Evolutionary conservation across 30 jellyfish, hydroid and myxozoan species (phyloP), one percentile per base, ranked within the genome.

Genomic region (Morbakka virulenta): DNA sequence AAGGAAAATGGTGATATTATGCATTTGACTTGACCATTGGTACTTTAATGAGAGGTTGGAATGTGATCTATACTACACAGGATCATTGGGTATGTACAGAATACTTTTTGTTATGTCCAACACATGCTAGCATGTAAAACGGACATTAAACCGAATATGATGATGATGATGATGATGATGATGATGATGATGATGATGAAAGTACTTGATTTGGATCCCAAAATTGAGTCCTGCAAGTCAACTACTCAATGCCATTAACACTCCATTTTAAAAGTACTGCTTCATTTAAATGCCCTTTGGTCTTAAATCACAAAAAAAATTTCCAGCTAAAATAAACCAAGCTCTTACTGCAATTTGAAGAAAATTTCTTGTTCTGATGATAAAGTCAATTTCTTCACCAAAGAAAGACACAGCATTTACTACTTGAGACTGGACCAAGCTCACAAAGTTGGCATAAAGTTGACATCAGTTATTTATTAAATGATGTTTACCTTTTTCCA

Each of bases 381-480:
- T 14, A 70, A 70, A 35, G 74, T 70, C 26, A 71, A 70, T 33
- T n/a, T 71, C 82, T 70, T 72, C 74, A 70, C 78, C 1, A 72
- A 70, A 50, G 82, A 70, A 70, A 71, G 74, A 25, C 82, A 70
- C 49, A 72, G 49, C 4, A 70, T 70, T 20, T 41, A 35, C 74
- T 70, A 24, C 82, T 70, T 22, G 82, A 70, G 53, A 70, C 82
- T 21, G 82, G n/a, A n/a, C n/a, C n/a, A n/a, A n/a, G n/a, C n/a
- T n/a, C n/a, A n/a, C n/a, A n/a, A n/a, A n/a, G n/a, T n/a, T n/a
- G n/a, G n/a, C n/a, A n/a, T n/a, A n/a, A n/a, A n/a, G n/a, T n/a
- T n/a, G n/a, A n/a, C n/a, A n/a, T n/a, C n/a, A n/a, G n/a, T n/a
- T n/a, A n/a, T n/a, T n/a, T n/a, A n/a, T n/a, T n/a, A n/a, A n/a